Conservation (phyloP, 2,888 invertebrate genomes). For the Electrophaes corylata region DNA sequence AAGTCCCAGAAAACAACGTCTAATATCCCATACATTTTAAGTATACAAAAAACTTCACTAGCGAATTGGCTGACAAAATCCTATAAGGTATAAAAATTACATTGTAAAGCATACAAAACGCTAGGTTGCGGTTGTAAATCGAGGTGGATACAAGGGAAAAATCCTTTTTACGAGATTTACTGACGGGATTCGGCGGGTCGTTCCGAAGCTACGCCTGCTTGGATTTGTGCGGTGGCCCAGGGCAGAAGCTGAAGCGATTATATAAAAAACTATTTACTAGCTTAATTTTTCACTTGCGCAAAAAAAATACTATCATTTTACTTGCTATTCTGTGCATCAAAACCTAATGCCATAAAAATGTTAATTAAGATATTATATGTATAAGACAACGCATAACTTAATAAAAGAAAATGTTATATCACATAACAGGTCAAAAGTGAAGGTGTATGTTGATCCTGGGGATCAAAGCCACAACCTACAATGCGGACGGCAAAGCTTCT, state of each 20-base stretch:
- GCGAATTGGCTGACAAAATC: constrained; percentile 31
- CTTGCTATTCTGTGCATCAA: too few relatives aligned
- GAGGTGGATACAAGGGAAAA: constrained; percentile 72
- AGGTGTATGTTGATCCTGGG: too few relatives aligned
- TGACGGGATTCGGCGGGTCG: constrained; percentile 65
- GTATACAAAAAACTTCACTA: background rate
- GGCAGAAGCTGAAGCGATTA: constrained; percentile 1
- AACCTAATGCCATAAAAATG: too few relatives aligned
- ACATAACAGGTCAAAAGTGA: too few relatives aligned
- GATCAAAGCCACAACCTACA: too few relatives aligned
- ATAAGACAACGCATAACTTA: too few relatives aligned
- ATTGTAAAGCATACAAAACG: constrained; percentile 53
- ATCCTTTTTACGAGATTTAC: constrained; percentile 81
- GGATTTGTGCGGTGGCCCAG: constrained; percentile 39
- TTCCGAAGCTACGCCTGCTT: constrained; percentile 61
- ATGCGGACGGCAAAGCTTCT: too few relatives aligned
- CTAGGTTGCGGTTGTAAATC: constrained; percentile 72
- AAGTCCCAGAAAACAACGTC: background rate
- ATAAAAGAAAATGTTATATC: too few relatives aligned
- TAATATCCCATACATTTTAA: constrained; percentile 6
- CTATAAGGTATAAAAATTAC: constrained; percentile 43
- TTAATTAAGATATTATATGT: too few relatives aligned
- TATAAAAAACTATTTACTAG: too few relatives aligned
- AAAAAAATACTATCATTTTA: too few relatives aligned
- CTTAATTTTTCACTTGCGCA: too few relatives aligned